Percentiles rank a stretch among this genome's conserved stretches.
phyloP scores from a whole-genome alignment of 2,888 invertebrate species.

The Psococerastis gibbosa region DNA sequence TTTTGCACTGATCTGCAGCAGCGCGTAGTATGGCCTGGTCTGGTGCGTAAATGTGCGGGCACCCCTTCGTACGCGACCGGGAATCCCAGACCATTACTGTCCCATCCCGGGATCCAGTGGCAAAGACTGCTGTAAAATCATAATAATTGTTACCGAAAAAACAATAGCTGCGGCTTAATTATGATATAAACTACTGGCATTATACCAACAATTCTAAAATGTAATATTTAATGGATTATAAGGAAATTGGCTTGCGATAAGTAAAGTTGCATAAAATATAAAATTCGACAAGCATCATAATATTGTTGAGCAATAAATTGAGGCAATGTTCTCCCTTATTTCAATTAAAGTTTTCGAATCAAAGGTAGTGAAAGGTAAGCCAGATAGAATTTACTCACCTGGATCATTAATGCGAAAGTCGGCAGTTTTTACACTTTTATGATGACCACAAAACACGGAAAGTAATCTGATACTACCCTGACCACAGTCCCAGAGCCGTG shows the following conservation, averaged over 20 bases:
- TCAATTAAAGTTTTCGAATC: too few species aligned
- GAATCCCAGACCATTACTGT: slow-evolving; percentile 74
- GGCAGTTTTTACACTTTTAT: slow-evolving; percentile 64
- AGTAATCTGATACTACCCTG: slow-evolving; percentile 18
- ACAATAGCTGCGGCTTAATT: too few species aligned
- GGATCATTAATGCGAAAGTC: slow-evolving; percentile 47
- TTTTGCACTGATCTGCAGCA: slow-evolving; percentile 18
- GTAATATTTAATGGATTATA: too few species aligned
- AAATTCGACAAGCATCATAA: too few species aligned
- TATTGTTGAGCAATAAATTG: too few species aligned
- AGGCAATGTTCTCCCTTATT: too few species aligned
- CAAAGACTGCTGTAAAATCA: slow-evolving; percentile 44
- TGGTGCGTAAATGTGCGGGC: slow-evolving; percentile 25
- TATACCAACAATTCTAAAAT: too few species aligned
- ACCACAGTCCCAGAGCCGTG: slow-evolving; percentile 55
- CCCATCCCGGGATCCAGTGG: slow-evolving; percentile 76
- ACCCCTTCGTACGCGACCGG: slow-evolving; percentile 22
- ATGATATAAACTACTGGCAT: background rate
- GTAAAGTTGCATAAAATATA: too few species aligned
- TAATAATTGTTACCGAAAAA: too few species aligned
- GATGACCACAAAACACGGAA: slow-evolving; percentile 48
- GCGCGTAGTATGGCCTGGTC: slow-evolving; percentile 22
- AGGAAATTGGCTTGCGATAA: too few species aligned
- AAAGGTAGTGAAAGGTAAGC: slow-evolving; percentile 21
- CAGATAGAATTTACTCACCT: slow-evolving; percentile 26